phyloP scores from a whole-genome alignment of 2,888 invertebrate genomes.

The Pollenia griseotomentosa region DNA sequence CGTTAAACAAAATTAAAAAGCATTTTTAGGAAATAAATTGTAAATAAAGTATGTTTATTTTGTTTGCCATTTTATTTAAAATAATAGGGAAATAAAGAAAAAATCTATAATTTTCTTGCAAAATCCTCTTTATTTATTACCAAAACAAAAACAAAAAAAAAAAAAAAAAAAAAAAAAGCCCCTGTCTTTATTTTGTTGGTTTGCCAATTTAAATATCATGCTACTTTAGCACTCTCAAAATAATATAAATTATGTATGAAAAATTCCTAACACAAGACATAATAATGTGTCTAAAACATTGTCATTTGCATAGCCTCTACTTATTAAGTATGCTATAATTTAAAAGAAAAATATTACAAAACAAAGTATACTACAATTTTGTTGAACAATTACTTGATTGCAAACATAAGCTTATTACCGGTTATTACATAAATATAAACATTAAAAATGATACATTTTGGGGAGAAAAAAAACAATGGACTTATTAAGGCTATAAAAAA shows the following conservation, averaged over 20 bases:
- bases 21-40: no score
- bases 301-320: background rate
- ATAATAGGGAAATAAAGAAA: no score
- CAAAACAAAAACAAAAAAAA: background rate
- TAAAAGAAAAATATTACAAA: slow-evolving; percentile 1
- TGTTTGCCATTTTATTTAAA: no score
- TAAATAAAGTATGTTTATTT: no score
- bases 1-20: no score
- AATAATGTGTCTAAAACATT: background rate
- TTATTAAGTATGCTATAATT: slow-evolving; percentile 35
- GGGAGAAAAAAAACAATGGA: background rate
- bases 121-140: background rate
- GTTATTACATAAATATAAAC: background rate
- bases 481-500: background rate
- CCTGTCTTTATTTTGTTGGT: background rate
- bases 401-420: background rate
- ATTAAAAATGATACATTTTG: background rate
- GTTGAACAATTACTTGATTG: background rate
- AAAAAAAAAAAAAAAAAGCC: background rate
- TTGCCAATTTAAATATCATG: background rate
- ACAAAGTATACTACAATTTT: background rate
- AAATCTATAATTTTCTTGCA: no score
- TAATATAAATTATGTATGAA: background rate
- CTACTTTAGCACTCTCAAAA: background rate
- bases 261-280: background rate